A percentile compares a stretch with the other conserved stretches of the same genome.
These are phyloP conservation scores for Saturnia pavonia DNA, from an alignment of 2,888 invertebrate species.

Conservation along the genomic window DNA sequence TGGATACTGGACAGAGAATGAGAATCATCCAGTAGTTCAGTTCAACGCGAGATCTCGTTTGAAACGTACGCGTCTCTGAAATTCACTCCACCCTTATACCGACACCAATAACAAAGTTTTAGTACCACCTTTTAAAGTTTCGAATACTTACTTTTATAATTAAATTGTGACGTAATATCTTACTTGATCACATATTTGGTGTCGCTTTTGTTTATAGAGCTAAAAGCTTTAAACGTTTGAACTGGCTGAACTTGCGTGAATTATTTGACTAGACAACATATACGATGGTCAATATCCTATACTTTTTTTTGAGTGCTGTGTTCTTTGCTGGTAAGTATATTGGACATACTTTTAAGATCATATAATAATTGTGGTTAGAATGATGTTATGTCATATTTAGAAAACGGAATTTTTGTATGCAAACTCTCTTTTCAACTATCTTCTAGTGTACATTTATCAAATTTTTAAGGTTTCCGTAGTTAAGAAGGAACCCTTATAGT, in stretches of 20 bases:
- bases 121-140: constrained; percentile 4
- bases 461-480: no score
- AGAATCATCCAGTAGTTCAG: constrained; percentile 31
- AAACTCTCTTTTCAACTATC: background rate
- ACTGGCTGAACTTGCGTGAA: no score
- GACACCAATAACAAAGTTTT: background rate
- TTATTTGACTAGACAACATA: background rate
- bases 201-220: background rate
- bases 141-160: background rate
- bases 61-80: constrained; percentile 33
- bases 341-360: background rate
- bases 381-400: background rate
- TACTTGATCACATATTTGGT: background rate
- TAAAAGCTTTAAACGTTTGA: constrained; percentile 1
- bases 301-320: constrained; percentile 28
- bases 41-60: constrained; percentile 40
- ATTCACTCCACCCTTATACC: constrained; percentile 1
- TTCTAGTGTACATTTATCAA: background rate
- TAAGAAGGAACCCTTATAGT: no score
- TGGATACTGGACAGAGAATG: background rate
- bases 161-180: background rate
- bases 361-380: background rate
- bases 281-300: constrained; percentile 11
- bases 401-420: no score
- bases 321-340: constrained; percentile 35